Base-by-base conservation (phyloP, 2,113 vertebrate genomes). In the Bolborhynchus lineola region DNA sequence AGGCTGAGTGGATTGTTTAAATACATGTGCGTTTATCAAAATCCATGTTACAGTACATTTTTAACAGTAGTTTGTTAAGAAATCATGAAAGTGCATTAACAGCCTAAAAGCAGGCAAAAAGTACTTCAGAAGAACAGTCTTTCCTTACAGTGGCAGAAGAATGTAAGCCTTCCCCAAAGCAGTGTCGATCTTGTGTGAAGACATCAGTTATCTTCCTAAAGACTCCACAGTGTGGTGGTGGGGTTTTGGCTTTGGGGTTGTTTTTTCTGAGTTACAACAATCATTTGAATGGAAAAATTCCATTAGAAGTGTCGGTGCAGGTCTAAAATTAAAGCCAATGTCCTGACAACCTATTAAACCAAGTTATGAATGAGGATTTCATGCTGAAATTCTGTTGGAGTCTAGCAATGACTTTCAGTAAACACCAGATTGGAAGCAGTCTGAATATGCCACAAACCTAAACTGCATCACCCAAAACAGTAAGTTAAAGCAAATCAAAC, bases 81-180 rank as follows among this genome's bases (percentile, higher is more conserved):
- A 97, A 91, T 81, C 89, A 94, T 96, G 96, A 97, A 97, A 97
- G 96, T 97, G 97, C 97, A 94, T 97, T 97, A 96, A 97, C 88
- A 94, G 97, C 96, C 96, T 97, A 94, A 88, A 92, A 95, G 93
- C 96, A 97, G 97, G 96, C 97, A 92, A 71, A 86, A 92, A 93
- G 96, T 97, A 96, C 88, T 94, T 97, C 67, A 85, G 92, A 90
- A 91, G 92, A 97, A 96, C 92, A 97, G 96, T 97, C 97, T 93
- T 86, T 97, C 79, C 85, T 92, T 80, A 81, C 80, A 85, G 86
- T 35, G 89, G 87, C 90, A 91, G 95, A 93, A 91, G 93, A 93
- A 86, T 49, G 49, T 68, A 80, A 93, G 86, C 93, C 75, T 96
- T 95, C 77, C 87, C 91, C 90, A 86, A 60, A 92, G 94, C 24